Conservation (phyloP, 2,113 vertebrate genomes). For the Herpetotheres cachinnans region DNA sequence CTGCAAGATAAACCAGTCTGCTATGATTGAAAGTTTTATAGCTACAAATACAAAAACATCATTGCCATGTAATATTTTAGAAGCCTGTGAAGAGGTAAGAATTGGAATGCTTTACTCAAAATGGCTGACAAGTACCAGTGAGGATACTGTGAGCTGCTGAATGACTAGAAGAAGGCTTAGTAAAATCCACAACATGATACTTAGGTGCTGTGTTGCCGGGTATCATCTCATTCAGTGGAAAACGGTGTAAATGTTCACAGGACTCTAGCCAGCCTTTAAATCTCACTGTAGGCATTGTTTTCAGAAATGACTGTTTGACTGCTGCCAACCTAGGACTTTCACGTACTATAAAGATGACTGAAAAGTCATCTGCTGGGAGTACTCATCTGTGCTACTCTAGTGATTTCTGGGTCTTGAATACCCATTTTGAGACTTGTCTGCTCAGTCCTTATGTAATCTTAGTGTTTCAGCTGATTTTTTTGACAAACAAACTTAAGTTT, state of each 20-base stretch:
- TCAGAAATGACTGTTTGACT: background rate
- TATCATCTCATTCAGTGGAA: background rate
- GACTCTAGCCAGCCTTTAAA: background rate
- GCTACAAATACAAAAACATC: background rate
- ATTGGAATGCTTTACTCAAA: background rate
- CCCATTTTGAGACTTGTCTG: background rate
- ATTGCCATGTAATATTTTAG: background rate
- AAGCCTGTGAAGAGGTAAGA: background rate
- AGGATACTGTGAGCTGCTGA: background rate
- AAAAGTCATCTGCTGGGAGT: background rate
- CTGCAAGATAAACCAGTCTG: background rate
- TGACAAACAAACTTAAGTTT: background rate
- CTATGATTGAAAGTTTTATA: background rate
- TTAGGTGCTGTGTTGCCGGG: background rate
- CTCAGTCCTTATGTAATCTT: background rate
- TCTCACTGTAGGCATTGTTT: background rate
- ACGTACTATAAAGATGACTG: background rate
- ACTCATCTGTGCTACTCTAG: background rate
- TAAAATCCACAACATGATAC: background rate
- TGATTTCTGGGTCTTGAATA: background rate
- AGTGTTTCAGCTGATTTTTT: background rate
- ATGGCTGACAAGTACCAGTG: background rate
- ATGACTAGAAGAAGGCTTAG: background rate
- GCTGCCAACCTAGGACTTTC: background rate
- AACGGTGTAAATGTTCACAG: background rate